These are phyloP conservation scores for Sericinus montela DNA, from an alignment of 2,888 invertebrate species.

Conservation along the genomic window DNA sequence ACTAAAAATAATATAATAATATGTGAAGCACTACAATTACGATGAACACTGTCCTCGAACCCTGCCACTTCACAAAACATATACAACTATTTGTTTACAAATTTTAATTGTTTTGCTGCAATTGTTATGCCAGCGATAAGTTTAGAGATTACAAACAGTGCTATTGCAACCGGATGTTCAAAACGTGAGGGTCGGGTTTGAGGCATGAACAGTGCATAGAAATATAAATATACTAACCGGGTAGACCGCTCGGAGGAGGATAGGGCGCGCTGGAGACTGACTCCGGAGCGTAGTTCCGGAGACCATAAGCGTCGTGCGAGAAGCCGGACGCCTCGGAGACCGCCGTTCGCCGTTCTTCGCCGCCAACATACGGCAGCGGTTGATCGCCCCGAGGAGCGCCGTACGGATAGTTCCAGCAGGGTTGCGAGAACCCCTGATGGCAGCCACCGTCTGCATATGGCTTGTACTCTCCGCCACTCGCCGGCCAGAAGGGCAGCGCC, in stretches of 20 bases:
- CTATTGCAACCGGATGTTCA: slow-evolving; percentile 41
- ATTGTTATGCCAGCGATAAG: slow-evolving; percentile 60
- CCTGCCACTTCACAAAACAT: slow-evolving; percentile 19
- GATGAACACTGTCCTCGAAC: slow-evolving; percentile 23
- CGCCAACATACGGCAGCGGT: slow-evolving; percentile 84
- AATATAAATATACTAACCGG: slow-evolving; percentile 59
- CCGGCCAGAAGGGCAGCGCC: slow-evolving; percentile 83
- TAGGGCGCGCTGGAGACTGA: slow-evolving; percentile 87
- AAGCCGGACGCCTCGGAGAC: slow-evolving; percentile 82
- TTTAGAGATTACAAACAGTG: slow-evolving; percentile 67
- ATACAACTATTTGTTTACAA: slow-evolving; percentile 58
- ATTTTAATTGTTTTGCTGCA: slow-evolving; percentile 58
- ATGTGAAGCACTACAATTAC: not conserved
- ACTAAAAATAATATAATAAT: not conserved
- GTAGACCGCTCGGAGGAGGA: slow-evolving; percentile 86
- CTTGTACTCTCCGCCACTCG: slow-evolving; percentile 81
- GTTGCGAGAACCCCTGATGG: slow-evolving; percentile 85
- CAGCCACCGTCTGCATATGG: slow-evolving; percentile 80
- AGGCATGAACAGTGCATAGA: slow-evolving; percentile 28
- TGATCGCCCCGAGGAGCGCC: slow-evolving; percentile 82
- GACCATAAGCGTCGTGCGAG: slow-evolving; percentile 86
- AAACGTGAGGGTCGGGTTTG: slow-evolving; percentile 51
- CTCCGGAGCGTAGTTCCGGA: slow-evolving; percentile 87
- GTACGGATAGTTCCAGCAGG: slow-evolving; percentile 87
- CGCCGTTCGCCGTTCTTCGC: slow-evolving; percentile 84